Evolutionary conservation across 2,113 vertebrate genomes (phyloP).

Genomic region (Esox niger): DNA sequence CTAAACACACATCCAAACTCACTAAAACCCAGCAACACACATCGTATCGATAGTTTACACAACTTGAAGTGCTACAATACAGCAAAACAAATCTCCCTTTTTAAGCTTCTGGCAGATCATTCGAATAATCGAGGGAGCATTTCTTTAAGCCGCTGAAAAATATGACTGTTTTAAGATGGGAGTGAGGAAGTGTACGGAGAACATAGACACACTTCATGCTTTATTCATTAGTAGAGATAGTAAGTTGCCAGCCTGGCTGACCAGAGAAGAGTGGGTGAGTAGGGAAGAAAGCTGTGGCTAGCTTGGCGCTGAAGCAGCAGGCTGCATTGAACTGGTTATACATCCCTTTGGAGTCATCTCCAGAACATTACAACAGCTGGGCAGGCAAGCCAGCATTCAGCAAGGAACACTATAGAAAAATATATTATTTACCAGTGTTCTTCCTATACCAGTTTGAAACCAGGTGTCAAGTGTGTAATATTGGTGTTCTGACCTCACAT

Average conservation of each 20-base stretch:
- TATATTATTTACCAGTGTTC: no score
- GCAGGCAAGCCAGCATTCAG: not conserved
- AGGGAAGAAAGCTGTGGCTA: slow-evolving; percentile 44
- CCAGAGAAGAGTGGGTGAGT: slow-evolving; percentile 14
- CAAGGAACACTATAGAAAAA: no score
- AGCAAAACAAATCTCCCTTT: slow-evolving; percentile 3
- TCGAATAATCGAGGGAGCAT: slow-evolving; percentile 17
- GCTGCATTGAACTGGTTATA: slow-evolving; percentile 2
- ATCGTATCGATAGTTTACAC: not conserved
- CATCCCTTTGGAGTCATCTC: slow-evolving; percentile 9
- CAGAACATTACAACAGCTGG: no score
- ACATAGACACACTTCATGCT: not conserved
- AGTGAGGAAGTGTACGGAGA: not conserved
- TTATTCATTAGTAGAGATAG: slow-evolving; percentile 11
- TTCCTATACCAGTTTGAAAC: no score
- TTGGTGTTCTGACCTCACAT: no score
- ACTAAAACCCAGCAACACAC: slow-evolving; percentile 5
- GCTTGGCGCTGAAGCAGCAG: slow-evolving; percentile 33
- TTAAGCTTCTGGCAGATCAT: slow-evolving; percentile 23
- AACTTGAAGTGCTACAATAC: slow-evolving; percentile 23
- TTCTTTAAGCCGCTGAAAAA: not conserved
- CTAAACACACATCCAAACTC: not conserved
- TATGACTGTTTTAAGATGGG: not conserved
- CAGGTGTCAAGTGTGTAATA: no score
- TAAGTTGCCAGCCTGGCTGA: slow-evolving; percentile 35